Evolutionary conservation across 2,888 invertebrate species (phyloP).

Genomic region (Bugulina stolonifera): DNA sequence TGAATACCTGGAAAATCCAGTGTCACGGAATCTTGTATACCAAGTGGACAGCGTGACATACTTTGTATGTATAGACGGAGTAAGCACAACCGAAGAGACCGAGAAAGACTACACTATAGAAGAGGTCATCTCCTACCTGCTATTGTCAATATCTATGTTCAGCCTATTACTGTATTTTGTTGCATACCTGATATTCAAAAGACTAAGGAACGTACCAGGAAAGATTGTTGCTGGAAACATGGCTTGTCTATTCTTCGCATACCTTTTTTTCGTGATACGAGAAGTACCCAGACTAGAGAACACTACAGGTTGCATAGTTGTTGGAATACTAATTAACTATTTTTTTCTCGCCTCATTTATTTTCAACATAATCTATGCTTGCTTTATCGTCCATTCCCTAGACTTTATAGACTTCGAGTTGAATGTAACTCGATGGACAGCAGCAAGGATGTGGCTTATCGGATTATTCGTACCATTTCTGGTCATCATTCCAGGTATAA

Average conservation of each 20-base stretch:
- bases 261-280: not conserved
- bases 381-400: conserved; percentile 10
- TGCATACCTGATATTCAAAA: conserved; percentile 1
- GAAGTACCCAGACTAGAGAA: not conserved
- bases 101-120: not conserved
- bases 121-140: not conserved
- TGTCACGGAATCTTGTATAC: not conserved
- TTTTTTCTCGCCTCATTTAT: conserved; percentile 18
- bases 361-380: conserved; percentile 20
- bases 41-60: conserved; percentile 2
- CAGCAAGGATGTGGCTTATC: not conserved
- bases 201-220: conserved; percentile 5
- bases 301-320: not conserved
- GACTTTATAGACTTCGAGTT: conserved; percentile 16
- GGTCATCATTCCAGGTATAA: not conserved
- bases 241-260: conserved; percentile 2
- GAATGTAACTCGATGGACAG: not conserved
- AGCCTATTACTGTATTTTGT: conserved; percentile 3
- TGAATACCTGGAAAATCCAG: not conserved
- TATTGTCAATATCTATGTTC: not conserved
- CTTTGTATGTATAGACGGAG: not conserved
- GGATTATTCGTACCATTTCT: conserved; percentile 4
- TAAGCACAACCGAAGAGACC: not conserved
- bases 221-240: conserved; percentile 19
- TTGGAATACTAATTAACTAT: conserved; percentile 5